A percentile compares a stretch with the other conserved stretches of the same genome.
phyloP scores from a whole-genome alignment of 2,113 vertebrate genomes.

The Pluvialis apricaria region DNA sequence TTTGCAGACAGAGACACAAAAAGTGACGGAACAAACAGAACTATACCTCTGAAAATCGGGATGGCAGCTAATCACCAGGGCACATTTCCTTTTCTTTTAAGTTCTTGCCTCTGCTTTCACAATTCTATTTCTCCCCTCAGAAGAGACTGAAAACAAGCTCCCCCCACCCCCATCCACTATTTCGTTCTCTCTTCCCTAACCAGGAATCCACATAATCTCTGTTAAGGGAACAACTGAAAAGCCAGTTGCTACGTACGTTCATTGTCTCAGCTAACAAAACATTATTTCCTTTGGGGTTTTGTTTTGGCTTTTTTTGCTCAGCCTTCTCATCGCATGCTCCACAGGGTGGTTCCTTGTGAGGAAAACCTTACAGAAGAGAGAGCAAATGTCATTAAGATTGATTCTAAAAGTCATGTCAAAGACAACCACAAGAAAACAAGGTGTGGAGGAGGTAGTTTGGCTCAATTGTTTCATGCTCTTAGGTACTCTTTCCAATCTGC shows the following conservation, averaged over 20 bases:
- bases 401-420: not conserved
- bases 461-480: not conserved
- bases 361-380: not conserved
- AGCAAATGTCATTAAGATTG: not conserved
- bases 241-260: not conserved
- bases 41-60: not conserved
- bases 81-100: not conserved
- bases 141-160: not conserved
- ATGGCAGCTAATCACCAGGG: not conserved
- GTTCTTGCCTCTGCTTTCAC: not conserved
- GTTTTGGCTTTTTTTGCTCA: not conserved
- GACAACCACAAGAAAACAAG: not conserved
- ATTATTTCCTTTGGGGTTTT: not conserved
- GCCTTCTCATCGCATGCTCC: fast-evolving
- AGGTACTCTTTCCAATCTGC: not conserved
- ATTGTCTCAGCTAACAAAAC: not conserved
- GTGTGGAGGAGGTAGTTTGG: not conserved
- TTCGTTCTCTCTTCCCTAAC: not conserved
- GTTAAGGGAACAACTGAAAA: not conserved
- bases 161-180: not conserved
- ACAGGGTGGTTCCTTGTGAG: not conserved
- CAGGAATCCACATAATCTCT: not conserved
- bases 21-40: not conserved
- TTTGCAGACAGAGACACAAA: slow-evolving; percentile 10
- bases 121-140: not conserved